phyloP scores from a whole-genome alignment of 1,140 invertebrate species.

The Pararge aegeria region DNA sequence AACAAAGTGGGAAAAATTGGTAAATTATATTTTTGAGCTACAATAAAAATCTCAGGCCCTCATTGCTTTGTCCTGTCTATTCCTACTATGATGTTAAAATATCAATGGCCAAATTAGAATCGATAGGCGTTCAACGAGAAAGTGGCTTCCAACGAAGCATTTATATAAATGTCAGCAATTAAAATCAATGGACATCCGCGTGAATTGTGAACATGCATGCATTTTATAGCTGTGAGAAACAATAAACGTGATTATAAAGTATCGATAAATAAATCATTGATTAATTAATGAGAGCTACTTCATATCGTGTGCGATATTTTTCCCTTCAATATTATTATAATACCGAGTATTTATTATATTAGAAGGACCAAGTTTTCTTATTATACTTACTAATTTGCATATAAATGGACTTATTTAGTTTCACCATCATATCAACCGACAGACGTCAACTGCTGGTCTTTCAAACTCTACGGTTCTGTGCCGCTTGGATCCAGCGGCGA shows the following conservation, averaged over 20 bases:
- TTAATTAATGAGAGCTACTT: slow-evolving; percentile 7
- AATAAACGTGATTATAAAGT: slow-evolving; percentile 62
- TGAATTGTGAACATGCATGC: slow-evolving; percentile 56
- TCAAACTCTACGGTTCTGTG: too few species aligned
- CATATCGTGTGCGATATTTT: not conserved
- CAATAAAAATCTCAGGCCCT: too few species aligned
- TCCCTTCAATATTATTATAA: not conserved
- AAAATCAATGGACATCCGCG: slow-evolving; percentile 62
- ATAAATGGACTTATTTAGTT: too few species aligned
- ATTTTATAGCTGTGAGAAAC: slow-evolving; percentile 71
- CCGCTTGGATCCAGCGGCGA: too few species aligned
- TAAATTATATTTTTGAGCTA: too few species aligned
- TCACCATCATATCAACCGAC: too few species aligned
- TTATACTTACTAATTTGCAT: too few species aligned
- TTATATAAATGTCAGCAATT: slow-evolving; percentile 68
- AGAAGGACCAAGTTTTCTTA: too few species aligned
- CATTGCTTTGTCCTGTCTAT: not conserved
- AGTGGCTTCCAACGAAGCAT: slow-evolving; percentile 64
- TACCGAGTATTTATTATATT: too few species aligned
- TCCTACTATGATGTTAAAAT: not conserved
- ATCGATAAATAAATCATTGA: slow-evolving; percentile 48
- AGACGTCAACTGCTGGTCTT: too few species aligned
- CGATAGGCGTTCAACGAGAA: slow-evolving; percentile 55
- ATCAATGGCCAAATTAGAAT: slow-evolving; percentile 40
- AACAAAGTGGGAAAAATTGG: too few species aligned